Percentiles rank a stretch among this genome's conserved stretches.
Conservation (phyloP, 2,797 vertebrate species). For the Ficedula albicollis region DNA sequence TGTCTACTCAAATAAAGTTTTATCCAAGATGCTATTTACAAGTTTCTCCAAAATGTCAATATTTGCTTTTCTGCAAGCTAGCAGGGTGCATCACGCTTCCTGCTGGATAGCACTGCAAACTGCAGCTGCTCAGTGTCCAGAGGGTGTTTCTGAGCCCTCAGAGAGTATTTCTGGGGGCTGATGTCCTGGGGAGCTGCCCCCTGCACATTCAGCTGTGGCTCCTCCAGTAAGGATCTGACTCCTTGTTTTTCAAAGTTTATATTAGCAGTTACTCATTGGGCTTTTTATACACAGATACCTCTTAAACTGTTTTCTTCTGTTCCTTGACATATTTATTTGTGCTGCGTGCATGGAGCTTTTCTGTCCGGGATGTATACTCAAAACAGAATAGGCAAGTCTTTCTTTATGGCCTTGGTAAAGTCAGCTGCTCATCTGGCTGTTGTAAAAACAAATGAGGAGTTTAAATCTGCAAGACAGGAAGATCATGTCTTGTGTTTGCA, state of each 20-base stretch:
- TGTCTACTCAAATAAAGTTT: slow-evolving; percentile 65
- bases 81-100: background rate
- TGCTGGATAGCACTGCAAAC: background rate
- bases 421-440: background rate
- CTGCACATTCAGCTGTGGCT: background rate
- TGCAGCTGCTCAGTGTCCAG: background rate
- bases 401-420: background rate
- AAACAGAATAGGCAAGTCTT: background rate
- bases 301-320: background rate
- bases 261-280: background rate
- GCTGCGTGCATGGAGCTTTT: background rate
- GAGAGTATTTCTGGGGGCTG: background rate
- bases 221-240: background rate
- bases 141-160: background rate
- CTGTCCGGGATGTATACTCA: fast-evolving
- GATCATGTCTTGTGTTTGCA: background rate
- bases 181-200: background rate
- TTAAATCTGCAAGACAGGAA: background rate
- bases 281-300: background rate
- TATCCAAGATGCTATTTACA: slow-evolving; percentile 58
- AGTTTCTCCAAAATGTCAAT: slow-evolving; percentile 50
- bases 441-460: background rate
- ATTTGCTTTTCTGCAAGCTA: slow-evolving; percentile 16
- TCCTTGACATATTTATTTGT: background rate
- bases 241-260: background rate